Base-by-base conservation (phyloP, 2,113 vertebrate genomes). In the Nothoprocta pentlandii region DNA sequence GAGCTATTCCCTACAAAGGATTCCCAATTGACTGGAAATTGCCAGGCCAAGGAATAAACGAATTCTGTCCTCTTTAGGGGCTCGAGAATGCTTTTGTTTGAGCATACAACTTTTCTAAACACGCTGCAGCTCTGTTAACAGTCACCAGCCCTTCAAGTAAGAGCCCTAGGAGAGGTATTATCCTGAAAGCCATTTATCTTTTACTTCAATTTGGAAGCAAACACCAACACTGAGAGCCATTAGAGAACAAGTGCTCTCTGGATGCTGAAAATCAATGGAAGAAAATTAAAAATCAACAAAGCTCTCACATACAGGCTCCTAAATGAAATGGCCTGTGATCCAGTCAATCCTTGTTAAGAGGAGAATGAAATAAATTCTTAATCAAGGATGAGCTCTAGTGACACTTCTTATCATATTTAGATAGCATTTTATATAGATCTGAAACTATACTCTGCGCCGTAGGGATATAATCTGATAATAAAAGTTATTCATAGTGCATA, bases 221-320 rank as follows among this genome's bases (percentile, higher is more conserved):
- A 97, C 95, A 96, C 94, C 94, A 95, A 96, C 92, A 94, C 75
- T 81, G 93, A 96, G 79, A 95, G 87, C 94, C 95, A 96, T 97
- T 96, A 97, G 85, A 94, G 93, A 95, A 94, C 96, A 95, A 97
- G 94, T 96, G 93, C 94, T 96, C 95, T 97, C 97, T 97, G 94
- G 96, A 96, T 97, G 94, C 94, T 95, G 80, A 96, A 97, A 97
- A 98, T 97, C 96, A 97, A 97, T 97, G 94, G 87, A 88, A 66
- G 93, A 97, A 97, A 97, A 97, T 97, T 97, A 97, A 97, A 97
- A 97, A 97, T 97, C 97, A 97, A 97, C 94, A 97, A 95, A 95
- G 89, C 95, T 96, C 95, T 96, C 94, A 82, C 91, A 97, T 85
- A 80, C 30, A 93, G 85, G 73, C 94, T 94, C 71, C 94, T 95